These are phyloP conservation scores for Drosophila tristis DNA, from an alignment of 1,140 invertebrate genomes.

Conservation along the genomic window DNA sequence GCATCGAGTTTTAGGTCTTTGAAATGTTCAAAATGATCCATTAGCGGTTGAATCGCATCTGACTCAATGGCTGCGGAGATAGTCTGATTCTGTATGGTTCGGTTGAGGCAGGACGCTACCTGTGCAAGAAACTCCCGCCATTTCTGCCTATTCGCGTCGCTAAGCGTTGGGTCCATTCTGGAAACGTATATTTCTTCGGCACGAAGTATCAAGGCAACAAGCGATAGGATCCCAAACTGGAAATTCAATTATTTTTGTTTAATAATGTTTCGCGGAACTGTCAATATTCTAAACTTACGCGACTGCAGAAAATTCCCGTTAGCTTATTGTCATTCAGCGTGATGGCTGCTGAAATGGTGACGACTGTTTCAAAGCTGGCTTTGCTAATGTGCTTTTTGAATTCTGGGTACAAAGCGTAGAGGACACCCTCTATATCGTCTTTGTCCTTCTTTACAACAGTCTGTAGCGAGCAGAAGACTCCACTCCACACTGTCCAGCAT, in stretches of 20 bases:
- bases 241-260: neutral
- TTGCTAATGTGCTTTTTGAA: constrained; percentile 85
- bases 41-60: constrained; percentile 80
- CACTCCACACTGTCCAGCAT: constrained; percentile 85
- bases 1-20: constrained; percentile 80
- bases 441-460: constrained; percentile 83
- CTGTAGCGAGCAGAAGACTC: constrained; percentile 85
- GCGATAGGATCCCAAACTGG: constrained; percentile 80
- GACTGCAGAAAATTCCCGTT: constrained; percentile 79
- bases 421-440: constrained; percentile 85
- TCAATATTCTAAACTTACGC: constrained; percentile 56
- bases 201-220: constrained; percentile 76
- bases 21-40: constrained; percentile 82
- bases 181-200: constrained; percentile 72
- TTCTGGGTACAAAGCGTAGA: constrained; percentile 85
- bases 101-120: constrained; percentile 74
- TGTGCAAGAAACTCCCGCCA: constrained; percentile 79
- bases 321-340: constrained; percentile 76
- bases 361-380: constrained; percentile 73
- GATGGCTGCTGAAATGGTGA: constrained; percentile 68
- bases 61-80: constrained; percentile 82
- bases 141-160: constrained; percentile 53
- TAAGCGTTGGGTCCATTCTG: constrained; percentile 52
- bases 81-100: constrained; percentile 80
- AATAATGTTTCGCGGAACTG: neutral